Conservation (phyloP, 2,113 vertebrate genomes). For the Aplodontia rufa region DNA sequence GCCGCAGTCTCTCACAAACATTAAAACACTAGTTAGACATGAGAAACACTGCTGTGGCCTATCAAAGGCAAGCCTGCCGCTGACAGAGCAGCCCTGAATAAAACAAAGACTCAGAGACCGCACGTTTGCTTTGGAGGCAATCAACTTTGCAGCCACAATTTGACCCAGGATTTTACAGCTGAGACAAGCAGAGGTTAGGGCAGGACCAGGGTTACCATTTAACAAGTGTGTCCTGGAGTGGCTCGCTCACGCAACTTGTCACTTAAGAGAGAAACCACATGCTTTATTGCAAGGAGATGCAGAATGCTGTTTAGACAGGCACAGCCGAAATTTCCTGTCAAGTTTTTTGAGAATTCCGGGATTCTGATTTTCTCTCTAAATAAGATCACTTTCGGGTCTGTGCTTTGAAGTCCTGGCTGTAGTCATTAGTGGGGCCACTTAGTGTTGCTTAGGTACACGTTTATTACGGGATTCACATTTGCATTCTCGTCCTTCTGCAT, state of each 20-base stretch:
- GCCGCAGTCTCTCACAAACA: conserved; percentile 58
- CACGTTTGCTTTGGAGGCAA: conserved; percentile 40
- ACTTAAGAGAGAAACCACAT: neutral
- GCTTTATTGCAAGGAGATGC: neutral
- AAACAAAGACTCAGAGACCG: conserved; percentile 57
- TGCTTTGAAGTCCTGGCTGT: conserved; percentile 1
- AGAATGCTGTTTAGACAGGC: neutral
- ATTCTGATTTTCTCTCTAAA: conserved; percentile 38
- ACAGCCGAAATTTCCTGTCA: neutral
- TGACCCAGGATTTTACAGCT: conserved; percentile 53
- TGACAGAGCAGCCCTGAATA: conserved; percentile 41
- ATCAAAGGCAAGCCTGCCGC: conserved; percentile 57
- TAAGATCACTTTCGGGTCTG: neutral
- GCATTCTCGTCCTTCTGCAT: neutral
- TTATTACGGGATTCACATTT: neutral
- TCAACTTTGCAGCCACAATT: conserved; percentile 31
- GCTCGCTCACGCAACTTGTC: neutral
- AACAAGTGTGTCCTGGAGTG: neutral
- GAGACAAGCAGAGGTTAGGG: neutral
- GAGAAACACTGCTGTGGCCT: conserved; percentile 55
- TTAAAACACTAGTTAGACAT: conserved; percentile 55
- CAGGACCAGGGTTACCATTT: neutral
- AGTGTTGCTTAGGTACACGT: neutral
- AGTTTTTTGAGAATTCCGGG: conserved; percentile 22
- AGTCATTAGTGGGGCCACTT: neutral